Conservation (phyloP, 1,140 invertebrate species). For the Drosophila pruinosa region DNA sequence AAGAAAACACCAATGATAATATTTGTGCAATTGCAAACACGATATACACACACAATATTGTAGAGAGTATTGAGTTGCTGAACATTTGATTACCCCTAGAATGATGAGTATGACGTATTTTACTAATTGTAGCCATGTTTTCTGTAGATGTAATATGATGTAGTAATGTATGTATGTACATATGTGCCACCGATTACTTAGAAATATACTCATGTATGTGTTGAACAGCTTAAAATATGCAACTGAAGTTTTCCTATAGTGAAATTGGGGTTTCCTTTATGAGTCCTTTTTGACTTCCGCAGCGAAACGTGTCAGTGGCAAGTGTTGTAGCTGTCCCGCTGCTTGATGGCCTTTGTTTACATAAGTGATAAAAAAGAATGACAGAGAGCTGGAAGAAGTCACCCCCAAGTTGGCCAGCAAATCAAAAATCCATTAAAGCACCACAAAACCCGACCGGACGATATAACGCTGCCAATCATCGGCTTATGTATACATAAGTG, state of each 20-base stretch:
- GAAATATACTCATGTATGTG: slow-evolving; percentile 50
- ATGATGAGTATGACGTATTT: slow-evolving; percentile 13
- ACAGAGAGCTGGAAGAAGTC: background rate
- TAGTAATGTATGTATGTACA: slow-evolving; percentile 49
- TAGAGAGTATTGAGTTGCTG: background rate
- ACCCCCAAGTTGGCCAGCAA: slow-evolving; percentile 46
- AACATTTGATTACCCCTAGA: background rate
- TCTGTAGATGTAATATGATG: slow-evolving; percentile 35
- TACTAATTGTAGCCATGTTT: slow-evolving; percentile 2
- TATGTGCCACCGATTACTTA: slow-evolving; percentile 63
- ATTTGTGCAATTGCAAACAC: background rate
- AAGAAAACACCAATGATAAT: background rate
- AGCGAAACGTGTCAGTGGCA: slow-evolving; percentile 61
- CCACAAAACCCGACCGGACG: slow-evolving; percentile 51
- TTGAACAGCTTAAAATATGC: slow-evolving; percentile 36
- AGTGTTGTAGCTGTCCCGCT: slow-evolving; percentile 52
- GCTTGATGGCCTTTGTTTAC: slow-evolving; percentile 72
- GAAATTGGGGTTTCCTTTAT: background rate
- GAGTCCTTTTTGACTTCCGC: background rate
- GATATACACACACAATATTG: background rate
- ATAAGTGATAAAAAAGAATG: slow-evolving; percentile 70
- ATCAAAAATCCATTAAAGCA: slow-evolving; percentile 82
- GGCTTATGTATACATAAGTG: slow-evolving; percentile 61
- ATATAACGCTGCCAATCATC: slow-evolving; percentile 68
- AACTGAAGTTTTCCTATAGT: background rate